Conservation (phyloP, 1,140 invertebrate species). For the Gonatopus flavifemur region DNA sequence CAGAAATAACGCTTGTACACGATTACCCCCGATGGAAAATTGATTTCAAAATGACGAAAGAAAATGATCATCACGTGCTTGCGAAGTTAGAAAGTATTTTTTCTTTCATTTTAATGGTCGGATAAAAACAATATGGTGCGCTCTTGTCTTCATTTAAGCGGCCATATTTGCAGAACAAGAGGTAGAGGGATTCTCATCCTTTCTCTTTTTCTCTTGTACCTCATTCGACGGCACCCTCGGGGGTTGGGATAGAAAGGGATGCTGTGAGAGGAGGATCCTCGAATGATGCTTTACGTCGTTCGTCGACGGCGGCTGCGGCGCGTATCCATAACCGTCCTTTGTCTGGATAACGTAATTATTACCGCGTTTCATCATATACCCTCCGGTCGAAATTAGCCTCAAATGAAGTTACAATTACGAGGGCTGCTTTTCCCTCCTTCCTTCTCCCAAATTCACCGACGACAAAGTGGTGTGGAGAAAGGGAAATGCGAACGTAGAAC, state of each 20-base stretch:
- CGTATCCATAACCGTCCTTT: slow-evolving; percentile 60
- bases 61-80: too few species aligned
- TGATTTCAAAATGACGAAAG: too few species aligned
- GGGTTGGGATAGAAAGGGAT: too few species aligned
- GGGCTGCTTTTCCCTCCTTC: slow-evolving; percentile 29
- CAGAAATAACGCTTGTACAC: too few species aligned
- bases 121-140: slow-evolving; percentile 42
- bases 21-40: too few species aligned
- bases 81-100: too few species aligned
- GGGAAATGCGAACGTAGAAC: slow-evolving; percentile 11
- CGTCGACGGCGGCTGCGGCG: slow-evolving; percentile 33
- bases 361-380: slow-evolving; percentile 59
- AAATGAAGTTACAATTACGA: slow-evolving; percentile 61
- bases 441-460: slow-evolving; percentile 5
- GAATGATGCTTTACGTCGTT: slow-evolving; percentile 29
- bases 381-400: slow-evolving; percentile 56
- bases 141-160: slow-evolving; percentile 46
- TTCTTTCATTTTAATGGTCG: too few species aligned
- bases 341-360: slow-evolving; percentile 59
- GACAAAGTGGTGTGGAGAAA: too few species aligned
- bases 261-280: slow-evolving; percentile 42
- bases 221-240: slow-evolving; percentile 43
- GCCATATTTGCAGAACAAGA: slow-evolving; percentile 50
- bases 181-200: slow-evolving; percentile 15
- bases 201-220: too few species aligned